Base-by-base conservation (phyloP, 2,888 invertebrate species). In the Argynnis bischoffii region DNA sequence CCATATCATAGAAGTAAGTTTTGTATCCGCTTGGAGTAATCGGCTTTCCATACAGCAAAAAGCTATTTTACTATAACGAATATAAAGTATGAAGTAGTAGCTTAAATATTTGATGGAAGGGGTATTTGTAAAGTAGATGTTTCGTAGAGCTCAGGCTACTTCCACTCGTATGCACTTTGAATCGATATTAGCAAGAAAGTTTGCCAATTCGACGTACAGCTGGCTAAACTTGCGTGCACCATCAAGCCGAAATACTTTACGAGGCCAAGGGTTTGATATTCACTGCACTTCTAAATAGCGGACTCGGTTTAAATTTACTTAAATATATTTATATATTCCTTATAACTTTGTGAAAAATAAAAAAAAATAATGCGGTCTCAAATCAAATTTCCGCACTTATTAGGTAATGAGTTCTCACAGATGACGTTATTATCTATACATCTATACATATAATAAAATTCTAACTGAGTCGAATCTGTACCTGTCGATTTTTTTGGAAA, bases 121-220 rank as follows among this genome's bases (percentile, higher is more conserved):
- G 35, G 51, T 51, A 51, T 61, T 61, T 21, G 61, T 61, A 51
- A 59, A 8, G 47, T 59, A 59, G 26, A 50, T 61, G 35, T 61
- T 41, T 61, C 50, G 51, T 35, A 51, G 50, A 61, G 51, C 50
- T 61, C 35, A 6, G 61, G 50, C 41, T 74, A 70, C 71, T 71
- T 54, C 69, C 54, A 59, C 68, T 64, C 15, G 60, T 60, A 55
- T 64, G 64, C 60, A 64, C 68, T 64, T 68, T 51, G 60, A 55
- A 68, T 64, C 68, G 68, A 60, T 68, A 64, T 59, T 51, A 63
- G 61, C 55, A 55, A 41, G 60, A 64, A 68, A 64, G 68, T 68
- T 68, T 18, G 26, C 60, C 60, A 64, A 68, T 64, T 59, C 47
- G 59, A 64, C 48, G 59, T 68, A 51, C 55, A 55, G 68, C 55